These are phyloP conservation scores for Hemicentrotus pulcherrimus DNA, from an alignment of 35 echinoderm and acorn worm genomes.

Conservation along the genomic window DNA sequence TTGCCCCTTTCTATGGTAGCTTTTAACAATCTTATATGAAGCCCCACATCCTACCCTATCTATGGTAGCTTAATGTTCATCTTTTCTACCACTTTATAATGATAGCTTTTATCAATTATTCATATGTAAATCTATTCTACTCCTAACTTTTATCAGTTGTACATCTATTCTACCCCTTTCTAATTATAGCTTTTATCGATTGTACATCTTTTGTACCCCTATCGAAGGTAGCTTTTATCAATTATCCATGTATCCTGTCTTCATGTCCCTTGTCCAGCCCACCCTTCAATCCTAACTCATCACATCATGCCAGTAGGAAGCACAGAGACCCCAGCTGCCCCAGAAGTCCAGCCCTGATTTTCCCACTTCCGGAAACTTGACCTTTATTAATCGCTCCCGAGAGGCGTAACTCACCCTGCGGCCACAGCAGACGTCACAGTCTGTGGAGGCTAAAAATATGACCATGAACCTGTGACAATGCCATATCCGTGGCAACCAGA, in stretches of 20 bases:
- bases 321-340: not conserved
- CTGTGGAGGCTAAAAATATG: slow-evolving; percentile 12
- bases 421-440: slow-evolving; percentile 24
- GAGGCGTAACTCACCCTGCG: not conserved
- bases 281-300: not conserved
- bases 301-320: not conserved
- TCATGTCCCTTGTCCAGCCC: not conserved
- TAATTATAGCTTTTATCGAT: not conserved
- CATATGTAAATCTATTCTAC: not conserved
- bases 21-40: too few species aligned
- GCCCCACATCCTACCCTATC: not conserved
- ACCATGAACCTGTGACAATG: not conserved
- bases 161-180: not conserved
- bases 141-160: too few species aligned
- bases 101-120: not conserved
- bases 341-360: not conserved
- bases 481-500: not conserved
- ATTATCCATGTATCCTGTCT: not conserved
- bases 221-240: not conserved
- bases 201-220: not conserved
- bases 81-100: not conserved
- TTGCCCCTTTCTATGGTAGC: too few species aligned
- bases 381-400: not conserved
- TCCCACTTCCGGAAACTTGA: slow-evolving; percentile 21
- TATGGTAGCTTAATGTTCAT: not conserved